Base-by-base conservation (phyloP, 1,140 invertebrate genomes). In the Pogonus chalceus region DNA sequence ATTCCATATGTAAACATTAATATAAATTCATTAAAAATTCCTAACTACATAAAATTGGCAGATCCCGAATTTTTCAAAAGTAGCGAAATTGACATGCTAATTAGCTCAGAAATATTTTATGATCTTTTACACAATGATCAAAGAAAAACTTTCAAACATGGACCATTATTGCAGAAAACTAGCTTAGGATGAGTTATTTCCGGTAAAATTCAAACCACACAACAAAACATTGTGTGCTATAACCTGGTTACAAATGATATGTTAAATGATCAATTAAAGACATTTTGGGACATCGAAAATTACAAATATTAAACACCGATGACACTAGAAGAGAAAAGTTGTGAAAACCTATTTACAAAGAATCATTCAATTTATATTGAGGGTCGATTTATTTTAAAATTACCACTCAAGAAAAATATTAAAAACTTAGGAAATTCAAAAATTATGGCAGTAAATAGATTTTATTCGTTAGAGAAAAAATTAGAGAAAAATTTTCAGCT, bases 101-200 rank as follows among this genome's bases (percentile, higher is more conserved):
- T 57, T 21, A 53, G 56, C 2, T 53, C 53, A n/a, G 56, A 57
- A 18, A 49, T 54, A 21, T 57, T 54, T 22, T 43, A 35, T 2
- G 49, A 54, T 23, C 18, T 57, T 2, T 35, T 57, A 48, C 52
- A 49, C 35, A 55, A 24, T 35, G 53, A 21, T 3, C 49, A 55
- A 22, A 35, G 23, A 14, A 22, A 49, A 54, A 14, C 18, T 7
- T 7, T 9, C 21, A n/a, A n/a, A n/a, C n/a, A 16, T 18, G 20
- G 26, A 49, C 22, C 35, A 35, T 46, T 54, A 14, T 49, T 51
- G 14, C 58, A 56, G 23, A 57, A 57, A 35, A 57, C 55, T 9
- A 18, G 24, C 10, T 37, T 57, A 0, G 58, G 53, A 12, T 59
- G 55, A 51, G 52, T 60, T 4, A 22, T 54, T 9, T 52, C 53